Conservation (phyloP, 2,888 invertebrate species). For the Rhimphoctona megacephalus region DNA sequence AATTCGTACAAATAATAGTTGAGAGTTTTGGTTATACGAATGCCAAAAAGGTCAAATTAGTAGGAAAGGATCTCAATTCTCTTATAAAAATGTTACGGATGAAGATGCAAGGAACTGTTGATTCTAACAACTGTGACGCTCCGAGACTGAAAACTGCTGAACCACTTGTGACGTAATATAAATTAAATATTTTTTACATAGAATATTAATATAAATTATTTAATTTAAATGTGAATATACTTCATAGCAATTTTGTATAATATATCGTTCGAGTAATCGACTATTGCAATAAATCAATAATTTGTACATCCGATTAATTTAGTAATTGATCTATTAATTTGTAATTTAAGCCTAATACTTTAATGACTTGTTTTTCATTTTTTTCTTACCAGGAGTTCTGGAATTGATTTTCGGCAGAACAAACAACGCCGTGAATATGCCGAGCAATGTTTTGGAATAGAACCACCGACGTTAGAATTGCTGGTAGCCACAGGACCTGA, state of each 20-base stretch:
- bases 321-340: neutral
- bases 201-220: neutral
- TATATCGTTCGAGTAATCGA: neutral
- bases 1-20: constrained; percentile 69
- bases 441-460: constrained; percentile 75
- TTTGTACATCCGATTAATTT: neutral
- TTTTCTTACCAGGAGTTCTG: constrained; percentile 73
- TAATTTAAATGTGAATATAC: neutral
- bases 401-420: constrained; percentile 78
- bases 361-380: neutral
- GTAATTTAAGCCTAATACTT: neutral
- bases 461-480: constrained; percentile 76
- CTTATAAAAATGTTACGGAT: constrained; percentile 75
- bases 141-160: constrained; percentile 59
- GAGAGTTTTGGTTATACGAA: constrained; percentile 71
- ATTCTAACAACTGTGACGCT: constrained; percentile 53
- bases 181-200: constrained; percentile 46
- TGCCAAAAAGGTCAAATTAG: constrained; percentile 73
- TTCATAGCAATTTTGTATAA: neutral
- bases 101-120: constrained; percentile 69
- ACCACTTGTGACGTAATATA: constrained; percentile 72
- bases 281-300: neutral
- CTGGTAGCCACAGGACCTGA: constrained; percentile 72
- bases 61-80: constrained; percentile 77
- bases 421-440: constrained; percentile 75